A percentile compares a stretch with the other conserved stretches of the same genome.
Evolutionary conservation across 2,888 invertebrate genomes (phyloP).

Genomic region (Lamellibrachia satsuma): DNA sequence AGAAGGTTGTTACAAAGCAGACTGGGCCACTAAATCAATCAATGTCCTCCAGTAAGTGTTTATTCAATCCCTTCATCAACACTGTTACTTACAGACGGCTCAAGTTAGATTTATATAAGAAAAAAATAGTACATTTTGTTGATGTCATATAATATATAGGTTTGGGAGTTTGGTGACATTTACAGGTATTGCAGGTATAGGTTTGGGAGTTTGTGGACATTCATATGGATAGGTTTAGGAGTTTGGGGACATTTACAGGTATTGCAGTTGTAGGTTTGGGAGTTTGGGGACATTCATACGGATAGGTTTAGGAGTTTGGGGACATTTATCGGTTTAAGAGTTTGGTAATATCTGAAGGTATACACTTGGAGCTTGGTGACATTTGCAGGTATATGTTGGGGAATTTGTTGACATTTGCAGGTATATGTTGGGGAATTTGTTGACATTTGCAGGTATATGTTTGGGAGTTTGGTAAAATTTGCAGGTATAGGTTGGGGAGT

Average conservation of each 20-base stretch:
- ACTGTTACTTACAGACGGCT: neutral
- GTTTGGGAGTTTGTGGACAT: too few species aligned
- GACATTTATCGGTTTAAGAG: neutral
- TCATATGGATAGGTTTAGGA: too few species aligned
- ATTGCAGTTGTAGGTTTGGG: too few species aligned
- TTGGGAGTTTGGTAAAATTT: neutral
- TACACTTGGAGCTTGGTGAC: neutral
- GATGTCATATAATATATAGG: neutral
- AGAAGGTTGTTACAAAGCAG: neutral
- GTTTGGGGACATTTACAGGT: too few species aligned
- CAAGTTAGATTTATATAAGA: neutral
- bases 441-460: neutral
- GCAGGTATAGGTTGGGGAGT: neutral
- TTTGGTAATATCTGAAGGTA: neutral
- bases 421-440: neutral
- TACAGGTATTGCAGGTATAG: too few species aligned
- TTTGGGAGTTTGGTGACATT: too few species aligned
- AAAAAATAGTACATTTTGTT: neutral
- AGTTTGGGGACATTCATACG: too few species aligned
- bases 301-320: neutral
- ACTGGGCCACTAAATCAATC: constrained; percentile 17
- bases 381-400: neutral
- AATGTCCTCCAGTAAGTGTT: neutral
- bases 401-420: neutral
- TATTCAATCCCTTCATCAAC: neutral